A percentile compares a stretch with the other conserved stretches of the same genome.
Conservation (phyloP, 2,888 invertebrate genomes). For the Pyrochroa serraticornis region DNA sequence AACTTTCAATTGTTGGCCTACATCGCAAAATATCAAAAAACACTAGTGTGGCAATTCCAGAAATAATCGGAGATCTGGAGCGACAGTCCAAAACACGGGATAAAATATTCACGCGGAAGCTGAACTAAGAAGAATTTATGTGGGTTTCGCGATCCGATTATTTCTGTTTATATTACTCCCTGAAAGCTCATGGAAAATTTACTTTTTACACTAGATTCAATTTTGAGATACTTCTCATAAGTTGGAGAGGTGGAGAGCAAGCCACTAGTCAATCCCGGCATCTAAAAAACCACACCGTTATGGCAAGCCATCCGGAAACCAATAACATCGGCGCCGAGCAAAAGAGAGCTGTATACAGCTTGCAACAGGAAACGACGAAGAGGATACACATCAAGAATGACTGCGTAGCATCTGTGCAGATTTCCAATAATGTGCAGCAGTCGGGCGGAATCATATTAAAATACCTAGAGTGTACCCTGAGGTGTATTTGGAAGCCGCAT, state of each 20-base stretch:
- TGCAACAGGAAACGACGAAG: slow-evolving; percentile 29
- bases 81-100: too few species aligned
- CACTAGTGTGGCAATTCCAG: too few species aligned
- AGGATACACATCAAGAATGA: slow-evolving; percentile 44
- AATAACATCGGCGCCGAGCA: slow-evolving; percentile 46
- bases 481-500: slow-evolving; percentile 54
- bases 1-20: too few species aligned
- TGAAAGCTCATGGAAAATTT: slow-evolving; percentile 33
- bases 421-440: slow-evolving; percentile 58
- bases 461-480: slow-evolving; percentile 53
- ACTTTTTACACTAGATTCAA: slow-evolving; percentile 37
- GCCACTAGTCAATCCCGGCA: slow-evolving; percentile 41
- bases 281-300: slow-evolving; percentile 46
- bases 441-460: slow-evolving; percentile 57
- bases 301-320: slow-evolving; percentile 50
- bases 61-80: too few species aligned
- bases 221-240: slow-evolving; percentile 38
- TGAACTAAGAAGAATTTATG: slow-evolving; percentile 10
- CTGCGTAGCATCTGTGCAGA: slow-evolving; percentile 57
- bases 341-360: slow-evolving; percentile 31
- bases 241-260: slow-evolving; percentile 33
- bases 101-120: too few species aligned
- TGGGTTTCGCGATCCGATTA: slow-evolving; percentile 30
- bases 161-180: slow-evolving; percentile 37
- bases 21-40: too few species aligned